Percentiles rank a stretch among this genome's conserved stretches.
These are phyloP conservation scores for Peromyscus nudipes DNA, from an alignment of 2,797 vertebrate genomes.

Conservation along the genomic window DNA sequence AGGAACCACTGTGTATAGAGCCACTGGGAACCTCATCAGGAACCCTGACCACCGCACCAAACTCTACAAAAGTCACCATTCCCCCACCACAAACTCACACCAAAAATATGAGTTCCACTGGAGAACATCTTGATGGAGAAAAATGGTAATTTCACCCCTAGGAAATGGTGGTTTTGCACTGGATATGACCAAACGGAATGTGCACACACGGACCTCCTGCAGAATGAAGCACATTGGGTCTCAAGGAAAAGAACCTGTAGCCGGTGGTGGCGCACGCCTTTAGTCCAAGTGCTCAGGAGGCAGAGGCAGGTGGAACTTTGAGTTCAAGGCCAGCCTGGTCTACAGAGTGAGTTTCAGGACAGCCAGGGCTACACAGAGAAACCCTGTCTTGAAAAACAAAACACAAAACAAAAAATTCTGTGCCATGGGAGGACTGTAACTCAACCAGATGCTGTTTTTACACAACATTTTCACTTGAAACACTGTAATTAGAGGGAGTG, in stretches of 20 bases:
- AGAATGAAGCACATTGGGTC: neutral
- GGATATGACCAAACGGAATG: neutral
- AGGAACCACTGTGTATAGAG: neutral
- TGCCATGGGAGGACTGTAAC: accelerated
- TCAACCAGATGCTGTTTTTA: neutral
- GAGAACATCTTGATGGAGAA: neutral
- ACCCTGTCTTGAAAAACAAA: neutral
- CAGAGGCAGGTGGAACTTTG: neutral
- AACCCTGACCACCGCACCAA: neutral
- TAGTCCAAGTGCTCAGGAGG: neutral
- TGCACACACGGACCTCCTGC: too few species aligned
- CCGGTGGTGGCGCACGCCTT: neutral
- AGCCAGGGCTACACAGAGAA: neutral
- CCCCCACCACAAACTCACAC: accelerated
- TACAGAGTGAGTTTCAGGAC: neutral
- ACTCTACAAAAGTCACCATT: neutral
- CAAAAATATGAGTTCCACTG: neutral
- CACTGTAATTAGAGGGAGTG: neutral
- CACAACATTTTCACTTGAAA: neutral
- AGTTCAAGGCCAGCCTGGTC: neutral
- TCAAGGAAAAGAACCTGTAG: neutral
- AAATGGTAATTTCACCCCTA: neutral
- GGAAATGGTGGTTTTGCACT: neutral
- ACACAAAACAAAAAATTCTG: neutral
- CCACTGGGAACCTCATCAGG: neutral